Percentiles rank a stretch among this genome's conserved stretches.
These are phyloP conservation scores for Amphimallon solstitiale DNA, from an alignment of 2,888 invertebrate genomes.

Conservation along the genomic window DNA sequence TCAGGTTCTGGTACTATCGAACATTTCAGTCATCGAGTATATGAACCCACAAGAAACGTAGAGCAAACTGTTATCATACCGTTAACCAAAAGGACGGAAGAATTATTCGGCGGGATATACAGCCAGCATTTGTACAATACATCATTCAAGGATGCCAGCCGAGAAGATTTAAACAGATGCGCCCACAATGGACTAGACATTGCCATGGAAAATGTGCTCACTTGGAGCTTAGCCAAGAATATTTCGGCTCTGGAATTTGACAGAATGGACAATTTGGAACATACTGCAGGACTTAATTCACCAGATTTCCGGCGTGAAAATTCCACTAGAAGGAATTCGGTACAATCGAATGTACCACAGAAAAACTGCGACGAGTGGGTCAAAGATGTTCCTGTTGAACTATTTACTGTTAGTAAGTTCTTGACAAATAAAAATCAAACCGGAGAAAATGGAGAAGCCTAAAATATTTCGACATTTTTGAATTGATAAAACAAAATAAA, in stretches of 20 bases:
- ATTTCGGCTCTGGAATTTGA: constrained; percentile 50
- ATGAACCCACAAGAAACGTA: constrained; percentile 67
- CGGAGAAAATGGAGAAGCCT: neutral
- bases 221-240: constrained; percentile 61
- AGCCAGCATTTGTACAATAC: constrained; percentile 47
- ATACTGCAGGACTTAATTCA: constrained; percentile 13
- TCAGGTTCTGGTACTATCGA: constrained; percentile 63
- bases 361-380: constrained; percentile 54
- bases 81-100: constrained; percentile 72
- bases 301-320: constrained; percentile 27
- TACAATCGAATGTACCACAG: neutral
- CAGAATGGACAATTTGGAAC: neutral
- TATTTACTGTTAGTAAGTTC: constrained; percentile 58
- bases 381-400: constrained; percentile 58
- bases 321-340: neutral
- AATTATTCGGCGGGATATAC: constrained; percentile 65
- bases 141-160: neutral
- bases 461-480: neutral
- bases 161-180: neutral
- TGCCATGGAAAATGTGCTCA: constrained; percentile 59
- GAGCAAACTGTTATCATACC: constrained; percentile 73
- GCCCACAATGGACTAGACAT: constrained; percentile 44
- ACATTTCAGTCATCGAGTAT: constrained; percentile 72
- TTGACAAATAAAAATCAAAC: neutral
- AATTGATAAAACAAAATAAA: neutral